A percentile compares a stretch with the other conserved stretches of the same genome.
These are phyloP conservation scores for Microcebus jonahi DNA, from an alignment of 2,113 vertebrate genomes.

Conservation along the genomic window DNA sequence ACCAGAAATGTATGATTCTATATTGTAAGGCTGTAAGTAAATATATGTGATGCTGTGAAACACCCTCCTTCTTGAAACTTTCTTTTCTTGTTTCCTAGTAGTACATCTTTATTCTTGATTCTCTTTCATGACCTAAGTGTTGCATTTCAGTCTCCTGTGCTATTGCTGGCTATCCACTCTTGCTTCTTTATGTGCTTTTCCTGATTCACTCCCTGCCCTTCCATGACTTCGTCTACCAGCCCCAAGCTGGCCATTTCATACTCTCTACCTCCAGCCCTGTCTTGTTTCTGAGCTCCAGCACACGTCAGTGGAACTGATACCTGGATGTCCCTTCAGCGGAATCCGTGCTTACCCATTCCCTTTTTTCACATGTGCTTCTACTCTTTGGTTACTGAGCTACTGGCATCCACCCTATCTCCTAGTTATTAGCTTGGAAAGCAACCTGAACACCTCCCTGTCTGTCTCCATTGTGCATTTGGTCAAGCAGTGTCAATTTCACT, in stretches of 20 bases:
- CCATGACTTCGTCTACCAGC: neutral
- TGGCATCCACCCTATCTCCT: neutral
- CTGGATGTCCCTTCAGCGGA: neutral
- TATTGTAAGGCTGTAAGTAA: neutral
- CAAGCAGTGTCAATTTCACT: accelerated
- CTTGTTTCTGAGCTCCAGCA: neutral
- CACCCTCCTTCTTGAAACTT: neutral
- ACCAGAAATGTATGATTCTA: neutral
- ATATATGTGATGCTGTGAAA: accelerated
- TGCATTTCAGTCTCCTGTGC: neutral
- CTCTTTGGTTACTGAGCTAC: neutral
- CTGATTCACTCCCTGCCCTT: neutral
- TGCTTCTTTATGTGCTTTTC: neutral
- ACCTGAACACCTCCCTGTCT: neutral
- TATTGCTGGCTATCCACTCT: neutral
- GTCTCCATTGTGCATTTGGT: too few species aligned
- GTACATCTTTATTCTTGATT: neutral
- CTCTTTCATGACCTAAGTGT: neutral
- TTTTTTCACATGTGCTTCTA: neutral
- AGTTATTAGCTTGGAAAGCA: neutral
- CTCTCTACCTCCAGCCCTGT: accelerated
- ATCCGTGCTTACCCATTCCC: neutral
- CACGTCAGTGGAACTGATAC: neutral
- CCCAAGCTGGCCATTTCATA: neutral
- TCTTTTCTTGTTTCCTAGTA: neutral